Percentiles rank a stretch among this genome's conserved stretches.
phyloP scores from a whole-genome alignment of 2,888 invertebrate species.

The Athalia circularis region DNA sequence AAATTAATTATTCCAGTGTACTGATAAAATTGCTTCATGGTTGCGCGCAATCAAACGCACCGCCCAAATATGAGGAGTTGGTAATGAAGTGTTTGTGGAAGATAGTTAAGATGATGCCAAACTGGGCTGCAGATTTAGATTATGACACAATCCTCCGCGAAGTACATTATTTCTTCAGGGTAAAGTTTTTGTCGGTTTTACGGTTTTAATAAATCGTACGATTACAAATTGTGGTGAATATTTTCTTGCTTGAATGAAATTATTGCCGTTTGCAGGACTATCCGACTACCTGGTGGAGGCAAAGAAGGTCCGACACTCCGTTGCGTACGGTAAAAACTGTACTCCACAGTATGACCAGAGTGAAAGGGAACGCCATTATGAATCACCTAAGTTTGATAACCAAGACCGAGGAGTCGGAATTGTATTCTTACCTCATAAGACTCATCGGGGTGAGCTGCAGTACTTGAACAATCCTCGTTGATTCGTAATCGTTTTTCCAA shows the following conservation, averaged over 20 bases:
- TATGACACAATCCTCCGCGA: constrained; percentile 88
- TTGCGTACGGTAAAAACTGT: constrained; percentile 94
- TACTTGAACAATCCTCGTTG: constrained; percentile 26
- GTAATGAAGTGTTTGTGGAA: constrained; percentile 97
- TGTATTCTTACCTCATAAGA: constrained; percentile 90
- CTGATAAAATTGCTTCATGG: constrained; percentile 92
- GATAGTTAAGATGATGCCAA: constrained; percentile 90
- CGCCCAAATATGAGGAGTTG: constrained; percentile 86
- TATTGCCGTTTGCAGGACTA: constrained; percentile 76
- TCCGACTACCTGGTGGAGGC: constrained; percentile 92
- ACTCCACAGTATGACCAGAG: constrained; percentile 92
- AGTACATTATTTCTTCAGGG: constrained; percentile 91
- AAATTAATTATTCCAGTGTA: constrained; percentile 79
- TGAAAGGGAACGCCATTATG: constrained; percentile 88
- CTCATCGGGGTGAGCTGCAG: constrained; percentile 81
- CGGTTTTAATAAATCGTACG: no score
- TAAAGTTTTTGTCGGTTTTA: constrained; percentile 54
- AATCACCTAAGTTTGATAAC: constrained; percentile 86
- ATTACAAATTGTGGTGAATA: neutral
- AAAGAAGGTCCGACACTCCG: constrained; percentile 89
- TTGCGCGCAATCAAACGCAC: constrained; percentile 81
- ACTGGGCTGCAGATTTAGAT: constrained; percentile 85
- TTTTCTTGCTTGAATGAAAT: neutral
- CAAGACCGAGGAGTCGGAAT: constrained; percentile 88
- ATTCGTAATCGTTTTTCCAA: neutral